These are phyloP conservation scores for Micrasema longulum DNA, from an alignment of 1,140 invertebrate genomes.

Conservation along the genomic window DNA sequence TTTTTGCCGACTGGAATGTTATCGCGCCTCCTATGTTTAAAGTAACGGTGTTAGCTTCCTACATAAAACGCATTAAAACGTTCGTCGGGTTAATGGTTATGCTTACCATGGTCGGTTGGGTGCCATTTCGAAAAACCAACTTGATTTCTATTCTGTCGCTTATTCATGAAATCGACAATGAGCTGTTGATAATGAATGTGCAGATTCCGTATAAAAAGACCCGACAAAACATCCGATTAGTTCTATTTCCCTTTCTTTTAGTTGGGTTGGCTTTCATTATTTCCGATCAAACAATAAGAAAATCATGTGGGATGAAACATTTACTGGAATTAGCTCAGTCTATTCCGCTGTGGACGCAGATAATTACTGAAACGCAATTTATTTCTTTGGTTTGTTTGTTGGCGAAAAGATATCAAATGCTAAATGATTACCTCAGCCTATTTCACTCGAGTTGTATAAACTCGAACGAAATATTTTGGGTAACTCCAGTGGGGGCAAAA, in stretches of 20 bases:
- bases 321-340: not conserved
- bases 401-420: conserved; percentile 23
- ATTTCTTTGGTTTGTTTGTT: conserved; percentile 27
- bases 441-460: conserved; percentile 16
- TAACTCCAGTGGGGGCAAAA: conserved; percentile 34
- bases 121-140: conserved; percentile 39
- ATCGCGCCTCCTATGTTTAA: too few species aligned
- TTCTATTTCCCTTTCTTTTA: conserved; percentile 20
- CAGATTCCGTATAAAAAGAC: conserved; percentile 27
- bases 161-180: conserved; percentile 42
- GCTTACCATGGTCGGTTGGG: conserved; percentile 33
- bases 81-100: conserved; percentile 20
- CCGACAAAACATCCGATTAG: conserved; percentile 27
- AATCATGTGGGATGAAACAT: not conserved
- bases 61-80: conserved; percentile 30
- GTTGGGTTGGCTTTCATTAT: not conserved
- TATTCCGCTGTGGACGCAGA: conserved; percentile 22
- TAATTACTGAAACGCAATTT: conserved; percentile 39
- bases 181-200: conserved; percentile 34
- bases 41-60: not conserved
- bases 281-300: conserved; percentile 7
- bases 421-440: conserved; percentile 38
- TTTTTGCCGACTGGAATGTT: not conserved
- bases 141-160: conserved; percentile 17
- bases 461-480: conserved; percentile 24